These are phyloP conservation scores for human (Homo sapiens) DNA, from an alignment of 2,113 vertebrate genomes.

Conservation along the genomic window GRCh38 chr14:101116001-101116500, in stretches of 20 bases:
- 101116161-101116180: neutral
- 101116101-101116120: neutral
- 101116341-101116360: neutral
- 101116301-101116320: fast-evolving
- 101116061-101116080: neutral
- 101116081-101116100: neutral
- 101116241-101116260: too few species aligned
- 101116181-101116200: neutral
- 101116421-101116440: too few species aligned
- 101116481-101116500: fast-evolving
- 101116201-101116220: too few species aligned
- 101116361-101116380: neutral
- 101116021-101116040: neutral
- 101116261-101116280: too few species aligned
- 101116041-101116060: neutral
- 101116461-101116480: neutral
- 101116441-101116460: neutral
- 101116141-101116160: neutral
- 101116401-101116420: neutral
- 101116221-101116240: too few species aligned
- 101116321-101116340: fast-evolving
- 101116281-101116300: neutral
- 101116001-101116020: neutral
- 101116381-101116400: neutral
- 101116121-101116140: neutral